A percentile compares a stretch with the other conserved stretches of the same genome.
Conservation (phyloP, 2,113 vertebrate genomes). For the Varanus komodoensis region DNA sequence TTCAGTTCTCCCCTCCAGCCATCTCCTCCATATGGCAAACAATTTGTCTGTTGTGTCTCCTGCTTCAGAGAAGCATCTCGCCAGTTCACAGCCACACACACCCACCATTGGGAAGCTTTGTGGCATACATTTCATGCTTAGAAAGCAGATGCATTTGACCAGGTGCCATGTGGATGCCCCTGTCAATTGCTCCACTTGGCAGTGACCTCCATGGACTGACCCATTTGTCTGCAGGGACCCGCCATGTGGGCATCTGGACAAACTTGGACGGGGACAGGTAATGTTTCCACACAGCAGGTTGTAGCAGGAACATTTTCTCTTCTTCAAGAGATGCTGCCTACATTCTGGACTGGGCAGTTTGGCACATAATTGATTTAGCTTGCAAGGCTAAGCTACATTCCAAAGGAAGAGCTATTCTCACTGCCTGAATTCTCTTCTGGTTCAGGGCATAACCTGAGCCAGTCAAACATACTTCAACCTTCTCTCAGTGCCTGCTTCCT, state of each 20-base stretch:
- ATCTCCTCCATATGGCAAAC: constrained; percentile 2
- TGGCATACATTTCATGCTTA: background rate
- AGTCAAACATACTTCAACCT: background rate
- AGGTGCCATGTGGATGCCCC: background rate
- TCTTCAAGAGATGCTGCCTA: too few relatives aligned
- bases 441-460: background rate
- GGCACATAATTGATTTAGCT: background rate
- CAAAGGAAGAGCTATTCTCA: background rate
- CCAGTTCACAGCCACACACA: background rate
- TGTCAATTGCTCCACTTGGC: background rate
- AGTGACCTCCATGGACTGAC: background rate
- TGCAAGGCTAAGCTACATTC: background rate
- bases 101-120: background rate
- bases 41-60: background rate
- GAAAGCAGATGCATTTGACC: background rate
- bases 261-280: background rate
- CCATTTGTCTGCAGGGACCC: background rate
- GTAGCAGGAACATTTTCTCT: background rate
- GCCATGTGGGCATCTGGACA: background rate
- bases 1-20: background rate
- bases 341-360: too few relatives aligned
- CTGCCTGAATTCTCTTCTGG: background rate
- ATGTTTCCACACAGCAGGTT: background rate
- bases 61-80: background rate
- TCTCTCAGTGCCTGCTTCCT: background rate